Evolutionary conservation across 2,888 invertebrate genomes (phyloP), one percentile per base, ranked within the genome.

Genomic region (Orgyia antiqua): DNA sequence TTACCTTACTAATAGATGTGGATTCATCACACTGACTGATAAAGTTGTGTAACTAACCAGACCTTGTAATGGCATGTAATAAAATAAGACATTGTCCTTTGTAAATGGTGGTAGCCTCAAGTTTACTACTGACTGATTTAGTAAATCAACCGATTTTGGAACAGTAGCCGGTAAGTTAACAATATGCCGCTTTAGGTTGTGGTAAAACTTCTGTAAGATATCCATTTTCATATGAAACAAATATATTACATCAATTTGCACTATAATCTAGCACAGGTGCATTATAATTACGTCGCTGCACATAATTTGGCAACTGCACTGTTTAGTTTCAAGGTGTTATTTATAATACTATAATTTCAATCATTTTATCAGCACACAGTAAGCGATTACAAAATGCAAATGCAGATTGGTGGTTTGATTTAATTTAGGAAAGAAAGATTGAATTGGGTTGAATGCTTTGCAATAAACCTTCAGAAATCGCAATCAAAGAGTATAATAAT

Each of bases 1-100:
- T 48, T 63, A 91, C 92, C 92, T 92, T 54, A 92, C 87, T 56
- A 93, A 88, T 49, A 94, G 76, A 45, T 90, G 89, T 2, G 95
- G 95, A 65, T 95, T 94, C 93, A 95, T 94, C 30, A 95, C 93
- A 79, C 93, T 93, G 27, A 95, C 87, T 26, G 94, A 93, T 29
- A 95, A 87, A 20, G 93, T 91, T 57, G 92, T 91, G 74, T 95
- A 95, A 69, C 93, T 92, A 39, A 89, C 87, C 28, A 92, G 88
- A 26, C 95, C 94, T 75, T 93, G 90, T 31, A 92, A 66, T 23
- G 94, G 94, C 51, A 90, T 87, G 79, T 94, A 95, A 69, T 93
- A 92, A 73, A 89, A 92, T 13, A 91, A 79, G 36, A 94, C 83
- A 78, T 92, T 94, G 46, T 92, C 89, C 63, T 87, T 89, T 28